Evolutionary conservation across 2,888 invertebrate genomes (phyloP), one percentile per base, ranked within the genome.

Genomic region (Sipunculus nudus): DNA sequence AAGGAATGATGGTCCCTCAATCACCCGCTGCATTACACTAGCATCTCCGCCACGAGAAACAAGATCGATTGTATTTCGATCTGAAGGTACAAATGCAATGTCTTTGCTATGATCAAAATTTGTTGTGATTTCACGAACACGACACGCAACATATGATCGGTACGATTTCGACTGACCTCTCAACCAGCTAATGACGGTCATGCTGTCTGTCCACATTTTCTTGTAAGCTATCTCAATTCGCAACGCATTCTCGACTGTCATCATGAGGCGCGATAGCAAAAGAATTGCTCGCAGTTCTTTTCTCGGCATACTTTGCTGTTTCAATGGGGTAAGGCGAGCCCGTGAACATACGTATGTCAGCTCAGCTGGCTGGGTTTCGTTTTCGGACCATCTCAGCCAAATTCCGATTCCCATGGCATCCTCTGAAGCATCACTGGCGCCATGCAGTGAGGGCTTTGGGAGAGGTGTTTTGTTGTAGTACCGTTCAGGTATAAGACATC

Each of bases 121-220:
- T 31, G 47, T 8, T n/a, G 53, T 53, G 5, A 53, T 53, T 23
- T 54, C 55, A 10, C 55, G 52, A 4, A 54, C 55, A 19, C 55
- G 55, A 23, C 35, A 52, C n/a, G 55, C 53, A 16, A 54, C 49
- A 23, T 54, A 54, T 3, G 55, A 54, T 10, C 41, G 21, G 26
- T 25, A 53, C n/a, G 40, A 16, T 19, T 53, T 53, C 19, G 53
- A 53, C 10, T 54, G 55, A n/a, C 55, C 55, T 6, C 48, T 21
- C 4, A 54, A 32, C 55, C 55, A 54, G 19, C 55, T n/a, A 13
- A 54, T 54, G 10, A 28, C 53, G 21, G 41, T 53, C 3, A 46
- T 19, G 13, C 53, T 53, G 41, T 53, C 53, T 8, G 41, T 53
- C 48, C 55, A 54, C 6, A 54, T 53, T 26, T 35, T 54, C 28